Evolutionary conservation across 2,113 vertebrate species (phyloP), one percentile per base, ranked within the genome.

Genomic region (Stictonetta naevosa): DNA sequence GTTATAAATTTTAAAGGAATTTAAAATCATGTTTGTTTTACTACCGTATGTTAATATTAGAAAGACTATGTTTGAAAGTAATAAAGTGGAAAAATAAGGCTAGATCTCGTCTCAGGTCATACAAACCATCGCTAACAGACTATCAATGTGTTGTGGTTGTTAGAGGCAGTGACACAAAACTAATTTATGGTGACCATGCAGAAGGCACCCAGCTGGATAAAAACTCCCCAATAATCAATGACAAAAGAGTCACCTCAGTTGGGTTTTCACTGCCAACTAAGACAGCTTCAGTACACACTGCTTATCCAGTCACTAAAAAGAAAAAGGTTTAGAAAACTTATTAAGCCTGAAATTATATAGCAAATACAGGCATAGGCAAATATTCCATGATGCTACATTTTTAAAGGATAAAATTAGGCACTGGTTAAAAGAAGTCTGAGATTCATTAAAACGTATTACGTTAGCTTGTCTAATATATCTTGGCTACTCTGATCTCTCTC

Each of bases 161-260:
- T 94, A 75, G 76, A 91, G 80, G 79, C 85, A 92, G 92, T 93
- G 92, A 95, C 89, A 94, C 94, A 93, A 83, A 86, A 66, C 82
- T 90, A 85, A 92, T 93, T 95, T 88, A 89, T 67, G 90, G 79
- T 69, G 78, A 93, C 88, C 93, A 90, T 72, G 90, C 77, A 95
- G 78, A 95, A 96, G 73, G 86, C 88, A 90, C 55, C 81, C 96
- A 91, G 92, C 91, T 69, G 34, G 88, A 95, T 77, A 77, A 88
- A 86, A n/a, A 83, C 66, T 91, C 92, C 92, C 93, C 92, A 69
- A 40, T 33, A 92, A 96, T 89, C 96, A 96, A 95, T 96, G 97
- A 96, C 94, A 97, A 93, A 96, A 85, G 83, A 92, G 95, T 97
- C 96, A 95, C 94, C 94, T 90, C 87, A 13, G 55, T 13, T 4